These are phyloP conservation scores for Petrocephalus microphthalmus DNA, from an alignment of 2,113 vertebrate genomes.

Conservation along the genomic window DNA sequence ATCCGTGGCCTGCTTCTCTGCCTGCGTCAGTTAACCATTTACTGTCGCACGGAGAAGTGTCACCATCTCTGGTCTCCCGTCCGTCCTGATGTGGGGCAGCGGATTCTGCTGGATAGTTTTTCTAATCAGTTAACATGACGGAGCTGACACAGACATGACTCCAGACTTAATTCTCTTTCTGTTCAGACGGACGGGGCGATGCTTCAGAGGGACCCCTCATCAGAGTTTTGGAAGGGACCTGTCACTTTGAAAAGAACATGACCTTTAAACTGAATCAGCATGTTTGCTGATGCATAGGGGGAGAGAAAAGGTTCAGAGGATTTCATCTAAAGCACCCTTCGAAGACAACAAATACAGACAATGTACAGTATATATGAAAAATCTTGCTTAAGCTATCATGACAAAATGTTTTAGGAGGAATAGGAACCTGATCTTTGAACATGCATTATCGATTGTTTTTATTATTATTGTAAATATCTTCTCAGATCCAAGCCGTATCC, in stretches of 20 bases:
- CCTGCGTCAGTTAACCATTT: conserved; percentile 46
- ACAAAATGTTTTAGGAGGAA: background rate
- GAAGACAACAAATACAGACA: conserved; percentile 67
- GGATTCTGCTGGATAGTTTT: conserved; percentile 59
- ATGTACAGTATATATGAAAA: background rate
- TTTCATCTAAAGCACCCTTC: conserved; percentile 70
- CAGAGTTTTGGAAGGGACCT: conserved; percentile 96
- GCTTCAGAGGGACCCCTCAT: conserved; percentile 84
- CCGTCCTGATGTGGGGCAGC: conserved; percentile 54
- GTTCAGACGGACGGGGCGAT: conserved; percentile 61
- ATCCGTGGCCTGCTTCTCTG: background rate
- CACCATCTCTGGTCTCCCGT: conserved; percentile 59
- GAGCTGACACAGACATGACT: conserved; percentile 68
- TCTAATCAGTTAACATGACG: conserved; percentile 82
- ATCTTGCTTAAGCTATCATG: background rate
- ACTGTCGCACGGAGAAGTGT: conserved; percentile 57
- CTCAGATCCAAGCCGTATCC: background rate
- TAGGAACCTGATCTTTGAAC: background rate
- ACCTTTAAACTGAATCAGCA: conserved; percentile 99
- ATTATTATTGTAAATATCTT: background rate
- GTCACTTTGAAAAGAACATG: conserved; percentile 99
- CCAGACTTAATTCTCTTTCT: conserved; percentile 80
- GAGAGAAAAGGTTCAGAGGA: conserved; percentile 62
- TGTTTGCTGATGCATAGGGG: conserved; percentile 99
- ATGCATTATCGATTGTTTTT: background rate